These are phyloP conservation scores for Calameuta idolon DNA, from an alignment of 2,888 invertebrate genomes.

Conservation along the genomic window DNA sequence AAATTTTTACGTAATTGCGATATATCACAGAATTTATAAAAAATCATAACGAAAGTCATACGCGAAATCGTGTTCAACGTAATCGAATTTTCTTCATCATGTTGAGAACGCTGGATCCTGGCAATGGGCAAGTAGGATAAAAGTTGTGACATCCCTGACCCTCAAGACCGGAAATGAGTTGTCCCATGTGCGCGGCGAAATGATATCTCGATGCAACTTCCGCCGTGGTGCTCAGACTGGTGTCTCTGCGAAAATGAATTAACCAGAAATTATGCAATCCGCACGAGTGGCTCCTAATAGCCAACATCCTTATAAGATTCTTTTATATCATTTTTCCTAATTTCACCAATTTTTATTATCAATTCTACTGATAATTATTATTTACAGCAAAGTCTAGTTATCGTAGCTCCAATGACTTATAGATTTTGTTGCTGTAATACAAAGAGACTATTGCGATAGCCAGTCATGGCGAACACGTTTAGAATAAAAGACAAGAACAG, in stretches of 20 bases:
- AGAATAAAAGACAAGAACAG: constrained; percentile 40
- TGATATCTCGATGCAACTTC: constrained; percentile 75
- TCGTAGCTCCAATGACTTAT: neutral
- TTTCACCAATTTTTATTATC: neutral
- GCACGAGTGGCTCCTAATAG: neutral
- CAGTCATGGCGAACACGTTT: constrained; percentile 21
- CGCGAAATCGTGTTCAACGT: constrained; percentile 37
- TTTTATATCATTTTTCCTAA: neutral
- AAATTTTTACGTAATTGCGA: neutral
- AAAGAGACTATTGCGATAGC: constrained; percentile 25
- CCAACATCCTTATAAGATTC: neutral
- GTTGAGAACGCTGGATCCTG: constrained; percentile 73
- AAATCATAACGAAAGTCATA: neutral
- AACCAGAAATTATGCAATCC: neutral
- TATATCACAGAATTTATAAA: constrained; percentile 33
- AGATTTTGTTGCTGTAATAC: constrained; percentile 20
- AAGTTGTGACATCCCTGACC: constrained; percentile 77
- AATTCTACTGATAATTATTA: neutral
- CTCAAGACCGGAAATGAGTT: constrained; percentile 74
- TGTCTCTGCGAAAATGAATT: constrained; percentile 68
- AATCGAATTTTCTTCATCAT: constrained; percentile 74
- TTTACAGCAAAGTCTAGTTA: neutral
- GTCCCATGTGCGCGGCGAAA: constrained; percentile 78
- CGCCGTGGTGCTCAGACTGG: constrained; percentile 73
- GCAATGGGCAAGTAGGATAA: constrained; percentile 75